Evolutionary conservation across 53 echinoderm and acorn worm genomes (phyloP).

Genomic region (Luidia sarsii): DNA sequence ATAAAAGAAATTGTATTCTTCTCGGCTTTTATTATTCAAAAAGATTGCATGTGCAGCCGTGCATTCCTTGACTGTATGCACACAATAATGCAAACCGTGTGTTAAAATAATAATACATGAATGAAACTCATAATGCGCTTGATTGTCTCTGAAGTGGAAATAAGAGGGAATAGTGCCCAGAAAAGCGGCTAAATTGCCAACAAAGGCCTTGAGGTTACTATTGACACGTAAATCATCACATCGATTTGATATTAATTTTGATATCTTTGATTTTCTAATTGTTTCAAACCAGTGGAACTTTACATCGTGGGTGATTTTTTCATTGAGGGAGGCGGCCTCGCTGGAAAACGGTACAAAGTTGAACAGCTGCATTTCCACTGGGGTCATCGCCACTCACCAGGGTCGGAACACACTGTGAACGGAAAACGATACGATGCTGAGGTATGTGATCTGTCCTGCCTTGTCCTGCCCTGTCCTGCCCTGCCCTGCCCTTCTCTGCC

Average conservation of each 20-base stretch:
- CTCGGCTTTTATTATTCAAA: not conserved
- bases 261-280: not conserved
- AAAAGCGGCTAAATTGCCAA: not conserved
- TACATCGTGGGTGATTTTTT: not conserved
- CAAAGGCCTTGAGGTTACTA: not conserved
- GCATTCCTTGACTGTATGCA: too few species aligned
- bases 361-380: conserved; percentile 7
- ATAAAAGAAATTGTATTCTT: not conserved
- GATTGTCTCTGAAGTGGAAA: not conserved
- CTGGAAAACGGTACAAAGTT: not conserved
- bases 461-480: too few species aligned
- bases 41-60: too few species aligned
- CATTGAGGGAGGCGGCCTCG: not conserved
- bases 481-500: too few species aligned
- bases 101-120: too few species aligned
- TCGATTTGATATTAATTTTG: not conserved
- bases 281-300: not conserved
- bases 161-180: not conserved
- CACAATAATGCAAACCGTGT: too few species aligned
- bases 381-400: not conserved
- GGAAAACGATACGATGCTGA: not conserved
- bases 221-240: not conserved
- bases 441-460: not conserved
- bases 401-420: conserved; percentile 1
- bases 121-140: too few species aligned